phyloP scores from a whole-genome alignment of 2,888 invertebrate species.

The Copidosoma aretas region DNA sequence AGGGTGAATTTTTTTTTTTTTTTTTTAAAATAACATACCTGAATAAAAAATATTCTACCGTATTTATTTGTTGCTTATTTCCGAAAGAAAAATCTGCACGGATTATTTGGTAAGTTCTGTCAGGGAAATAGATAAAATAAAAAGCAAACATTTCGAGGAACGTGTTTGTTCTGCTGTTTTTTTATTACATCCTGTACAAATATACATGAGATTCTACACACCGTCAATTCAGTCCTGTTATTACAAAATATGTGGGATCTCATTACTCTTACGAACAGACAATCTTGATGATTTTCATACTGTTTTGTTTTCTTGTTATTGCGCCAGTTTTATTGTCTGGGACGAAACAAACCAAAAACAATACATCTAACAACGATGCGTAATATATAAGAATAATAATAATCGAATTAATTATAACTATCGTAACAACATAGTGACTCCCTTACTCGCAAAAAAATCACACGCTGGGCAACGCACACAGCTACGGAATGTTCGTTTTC shows the following conservation, averaged over 20 bases:
- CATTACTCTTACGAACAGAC: slow-evolving; percentile 9
- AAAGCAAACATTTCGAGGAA: slow-evolving; percentile 5
- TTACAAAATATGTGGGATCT: slow-evolving; percentile 40
- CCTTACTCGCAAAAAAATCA: neutral
- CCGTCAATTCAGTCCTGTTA: slow-evolving; percentile 36
- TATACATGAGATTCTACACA: slow-evolving; percentile 39
- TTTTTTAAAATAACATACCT: slow-evolving; percentile 2
- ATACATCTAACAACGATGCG: no score
- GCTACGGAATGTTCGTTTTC: slow-evolving; percentile 14
- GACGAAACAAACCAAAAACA: neutral
- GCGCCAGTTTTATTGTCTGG: slow-evolving; percentile 29
- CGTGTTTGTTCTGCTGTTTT: slow-evolving; percentile 23
- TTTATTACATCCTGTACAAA: slow-evolving; percentile 39
- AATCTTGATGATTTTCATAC: slow-evolving; percentile 12
- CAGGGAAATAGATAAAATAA: no score
- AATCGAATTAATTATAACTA: no score
- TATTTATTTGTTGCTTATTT: no score
- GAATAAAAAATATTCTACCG: neutral
- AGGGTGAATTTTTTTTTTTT: neutral
- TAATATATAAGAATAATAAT: no score
- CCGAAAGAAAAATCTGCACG: no score
- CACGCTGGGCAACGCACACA: neutral
- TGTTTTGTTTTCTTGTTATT: neutral
- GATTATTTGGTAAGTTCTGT: no score
- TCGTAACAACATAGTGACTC: neutral